Evolutionary conservation across 1,140 invertebrate genomes (phyloP), one percentile per base, ranked within the genome.

Genomic region (Gonioctena quinquepunctata): DNA sequence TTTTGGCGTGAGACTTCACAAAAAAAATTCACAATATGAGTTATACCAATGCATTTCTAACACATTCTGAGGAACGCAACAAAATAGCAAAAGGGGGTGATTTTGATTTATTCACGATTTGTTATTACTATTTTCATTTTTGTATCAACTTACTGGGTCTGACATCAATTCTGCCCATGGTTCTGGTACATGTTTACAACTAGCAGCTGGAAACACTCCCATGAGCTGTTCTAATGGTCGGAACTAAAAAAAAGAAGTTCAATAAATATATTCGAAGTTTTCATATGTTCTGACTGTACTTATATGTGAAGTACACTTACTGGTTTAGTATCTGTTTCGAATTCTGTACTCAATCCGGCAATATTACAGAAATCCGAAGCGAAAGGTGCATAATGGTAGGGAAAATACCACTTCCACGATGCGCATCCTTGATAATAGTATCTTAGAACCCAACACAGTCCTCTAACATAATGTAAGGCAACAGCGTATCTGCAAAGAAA

Each of bases 341-440:
- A 99, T 78, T 92, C 88, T 0, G 94, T 94, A 50, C 92, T 90
- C 2, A 97, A 84, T 8, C 93, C 91, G 59, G 88, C 89, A 42
- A 99, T 94, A 80, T 98, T 95, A 21, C 96, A 88, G 84, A 99
- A 99, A 86, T 99, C 98, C 1, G 97, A 99, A 3, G 98, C 98
- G 87, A 99, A 99, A n/a, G 98, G 98, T 2, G 98, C 98, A 88
- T 99, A 99, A 85, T 99, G 98, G 83, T 97, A 99, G 0, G 98
- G 98, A 85, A 96, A 99, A 86, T 98, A 99, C 98, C 98, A 99
- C 84, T 98, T 96, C 98, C 98, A 99, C 2, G 96, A 98, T 19
- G 96, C 93, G 86, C 98, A 99, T 50, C 98, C 98, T 90, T 99
- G 97, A 87, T 99, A 99, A 85, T 99, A 99, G 85, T 99, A 99